These are phyloP conservation scores for Drosophila azteca DNA, from an alignment of 1,140 invertebrate species.

Conservation along the genomic window DNA sequence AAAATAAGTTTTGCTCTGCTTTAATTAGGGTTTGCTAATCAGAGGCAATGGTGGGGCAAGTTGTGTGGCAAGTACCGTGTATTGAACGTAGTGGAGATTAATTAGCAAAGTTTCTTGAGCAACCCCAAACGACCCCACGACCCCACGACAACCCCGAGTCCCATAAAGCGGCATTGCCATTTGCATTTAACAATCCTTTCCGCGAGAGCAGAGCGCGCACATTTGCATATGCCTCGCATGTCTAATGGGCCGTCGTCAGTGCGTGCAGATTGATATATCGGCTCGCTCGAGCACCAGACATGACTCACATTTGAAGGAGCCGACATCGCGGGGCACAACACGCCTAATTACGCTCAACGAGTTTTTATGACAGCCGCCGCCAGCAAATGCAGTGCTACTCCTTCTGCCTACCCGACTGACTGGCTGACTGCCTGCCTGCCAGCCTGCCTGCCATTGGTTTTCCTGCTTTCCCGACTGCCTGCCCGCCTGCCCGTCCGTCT, in stretches of 20 bases:
- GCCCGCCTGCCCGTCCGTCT: no score
- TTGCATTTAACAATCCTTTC: constrained; percentile 25
- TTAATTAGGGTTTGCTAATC: constrained; percentile 48
- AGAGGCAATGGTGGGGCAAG: constrained; percentile 14
- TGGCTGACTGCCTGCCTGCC: neutral
- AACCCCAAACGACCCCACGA: neutral
- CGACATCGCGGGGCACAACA: constrained; percentile 31
- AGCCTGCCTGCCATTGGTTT: no score
- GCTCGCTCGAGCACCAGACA: constrained; percentile 20
- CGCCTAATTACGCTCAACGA: constrained; percentile 70
- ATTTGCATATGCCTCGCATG: constrained; percentile 33
- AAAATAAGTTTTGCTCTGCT: constrained; percentile 31
- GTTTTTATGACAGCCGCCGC: constrained; percentile 56
- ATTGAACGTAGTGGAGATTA: constrained; percentile 23
- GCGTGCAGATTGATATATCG: constrained; percentile 53
- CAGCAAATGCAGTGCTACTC: neutral
- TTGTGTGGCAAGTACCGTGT: constrained; percentile 10
- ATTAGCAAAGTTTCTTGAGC: constrained; percentile 18
- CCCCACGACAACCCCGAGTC: constrained; percentile 1
- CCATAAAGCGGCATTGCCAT: constrained; percentile 18
- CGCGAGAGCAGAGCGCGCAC: constrained; percentile 4
- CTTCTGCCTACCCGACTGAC: constrained; percentile 1
- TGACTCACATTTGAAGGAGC: constrained; percentile 65
- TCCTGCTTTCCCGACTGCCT: constrained; percentile 1
- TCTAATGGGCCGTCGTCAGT: constrained; percentile 43